phyloP scores from a whole-genome alignment of 2,888 invertebrate species.

The Philaethria dido region DNA sequence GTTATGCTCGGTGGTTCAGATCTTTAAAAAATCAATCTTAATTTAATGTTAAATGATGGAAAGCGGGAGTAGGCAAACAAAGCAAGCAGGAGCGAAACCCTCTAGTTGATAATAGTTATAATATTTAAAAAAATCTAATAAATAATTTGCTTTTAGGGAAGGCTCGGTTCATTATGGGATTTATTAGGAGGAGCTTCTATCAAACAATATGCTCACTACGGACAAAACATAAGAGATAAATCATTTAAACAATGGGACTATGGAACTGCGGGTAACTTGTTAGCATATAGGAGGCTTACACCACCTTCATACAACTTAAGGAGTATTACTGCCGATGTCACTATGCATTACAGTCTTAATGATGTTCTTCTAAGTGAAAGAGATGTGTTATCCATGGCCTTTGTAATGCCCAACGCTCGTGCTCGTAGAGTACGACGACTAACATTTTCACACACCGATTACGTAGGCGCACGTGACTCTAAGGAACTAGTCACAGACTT shows the following conservation, averaged over 20 bases:
- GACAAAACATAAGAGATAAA: conserved; percentile 66
- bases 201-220: conserved; percentile 68
- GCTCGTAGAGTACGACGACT: conserved; percentile 43
- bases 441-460: conserved; percentile 46
- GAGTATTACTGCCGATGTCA: conserved; percentile 43
- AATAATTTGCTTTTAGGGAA: conserved; percentile 9
- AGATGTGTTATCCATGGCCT: conserved; percentile 48
- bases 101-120: neutral
- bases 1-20: no score
- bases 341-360: conserved; percentile 46
- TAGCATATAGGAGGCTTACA: conserved; percentile 51
- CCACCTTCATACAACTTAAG: conserved; percentile 59
- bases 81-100: no score
- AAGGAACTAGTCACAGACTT: conserved; percentile 45
- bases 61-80: no score
- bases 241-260: conserved; percentile 62
- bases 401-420: conserved; percentile 42
- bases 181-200: conserved; percentile 56
- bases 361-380: conserved; percentile 46
- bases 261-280: conserved; percentile 52
- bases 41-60: no score
- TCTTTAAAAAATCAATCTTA: no score
- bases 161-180: conserved; percentile 13
- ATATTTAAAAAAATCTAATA: neutral
- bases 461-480: conserved; percentile 41